Conservation (phyloP, 2,797 vertebrate species). For the Threskiornis aethiopicus region DNA sequence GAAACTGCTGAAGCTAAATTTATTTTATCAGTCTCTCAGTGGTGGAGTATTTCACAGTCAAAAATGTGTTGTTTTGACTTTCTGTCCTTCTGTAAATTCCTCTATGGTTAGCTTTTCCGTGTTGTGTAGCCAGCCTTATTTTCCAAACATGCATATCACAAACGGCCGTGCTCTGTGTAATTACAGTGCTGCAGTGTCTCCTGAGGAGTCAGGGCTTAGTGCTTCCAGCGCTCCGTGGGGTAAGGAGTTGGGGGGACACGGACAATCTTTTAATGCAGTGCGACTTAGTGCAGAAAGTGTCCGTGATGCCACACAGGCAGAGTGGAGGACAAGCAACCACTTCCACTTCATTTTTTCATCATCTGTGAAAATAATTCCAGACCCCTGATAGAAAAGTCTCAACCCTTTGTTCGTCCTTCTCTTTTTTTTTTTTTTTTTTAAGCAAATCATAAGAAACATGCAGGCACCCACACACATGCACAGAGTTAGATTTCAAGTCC, state of each 20-base stretch:
- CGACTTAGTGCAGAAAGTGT: not conserved
- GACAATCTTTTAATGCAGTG: not conserved
- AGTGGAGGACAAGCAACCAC: not conserved
- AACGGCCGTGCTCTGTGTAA: not conserved
- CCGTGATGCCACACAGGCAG: not conserved
- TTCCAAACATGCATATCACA: not conserved
- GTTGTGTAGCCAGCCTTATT: not conserved
- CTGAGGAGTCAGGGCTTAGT: not conserved
- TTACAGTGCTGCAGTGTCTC: not conserved
- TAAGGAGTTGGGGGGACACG: not conserved
- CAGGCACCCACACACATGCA: conserved; percentile 4
- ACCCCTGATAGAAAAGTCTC: not conserved
- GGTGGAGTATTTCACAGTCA: not conserved
- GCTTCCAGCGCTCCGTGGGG: not conserved
- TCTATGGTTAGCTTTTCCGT: not conserved
- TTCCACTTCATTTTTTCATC: not conserved
- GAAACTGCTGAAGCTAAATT: not conserved
- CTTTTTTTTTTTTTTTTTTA: not conserved
- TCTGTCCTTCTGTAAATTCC: not conserved
- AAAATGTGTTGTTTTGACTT: not conserved
- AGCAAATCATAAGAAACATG: not conserved
- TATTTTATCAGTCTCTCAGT: not conserved
- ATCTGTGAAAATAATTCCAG: not conserved
- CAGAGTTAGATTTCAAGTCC: conserved; percentile 41
- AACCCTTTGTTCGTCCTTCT: not conserved